Evolutionary conservation across 2,113 vertebrate genomes (phyloP).

Genomic region (Pangasianodon hypophthalmus): DNA sequence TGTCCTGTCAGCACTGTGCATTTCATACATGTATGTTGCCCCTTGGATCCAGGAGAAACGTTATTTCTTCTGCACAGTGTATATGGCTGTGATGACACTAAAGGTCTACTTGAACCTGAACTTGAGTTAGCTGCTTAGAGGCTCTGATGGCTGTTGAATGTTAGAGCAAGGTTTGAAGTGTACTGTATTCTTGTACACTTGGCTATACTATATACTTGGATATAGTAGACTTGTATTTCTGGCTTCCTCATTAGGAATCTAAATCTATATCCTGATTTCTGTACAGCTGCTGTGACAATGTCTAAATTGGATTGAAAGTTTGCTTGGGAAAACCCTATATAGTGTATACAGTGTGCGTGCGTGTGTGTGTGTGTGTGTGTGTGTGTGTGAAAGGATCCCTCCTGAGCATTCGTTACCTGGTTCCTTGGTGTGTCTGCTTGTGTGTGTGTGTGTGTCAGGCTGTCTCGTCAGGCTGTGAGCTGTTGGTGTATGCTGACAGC

Average conservation of each 20-base stretch:
- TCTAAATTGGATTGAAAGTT: background rate
- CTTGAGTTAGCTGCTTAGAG: background rate
- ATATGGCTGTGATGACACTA: background rate
- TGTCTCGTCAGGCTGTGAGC: conserved; percentile 1
- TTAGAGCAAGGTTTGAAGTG: background rate
- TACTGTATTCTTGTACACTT: background rate
- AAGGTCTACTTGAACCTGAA: background rate
- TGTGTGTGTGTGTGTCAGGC: background rate
- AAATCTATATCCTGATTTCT: background rate
- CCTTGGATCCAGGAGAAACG: background rate
- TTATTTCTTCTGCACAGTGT: background rate
- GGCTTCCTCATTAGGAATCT: background rate
- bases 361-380: conserved; percentile 30
- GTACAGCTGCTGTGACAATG: background rate
- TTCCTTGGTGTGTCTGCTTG: background rate
- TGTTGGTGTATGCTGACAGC: conserved; percentile 31
- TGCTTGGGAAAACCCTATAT: background rate
- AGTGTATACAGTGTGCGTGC: conserved; percentile 9
- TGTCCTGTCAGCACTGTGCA: background rate
- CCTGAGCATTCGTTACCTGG: background rate
- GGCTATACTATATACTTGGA: background rate
- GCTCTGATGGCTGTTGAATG: background rate
- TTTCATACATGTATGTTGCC: background rate
- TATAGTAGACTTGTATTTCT: background rate
- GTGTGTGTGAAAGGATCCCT: conserved; percentile 5